Conservation (phyloP, 2,888 invertebrate genomes). For the Machimus rusticus region DNA sequence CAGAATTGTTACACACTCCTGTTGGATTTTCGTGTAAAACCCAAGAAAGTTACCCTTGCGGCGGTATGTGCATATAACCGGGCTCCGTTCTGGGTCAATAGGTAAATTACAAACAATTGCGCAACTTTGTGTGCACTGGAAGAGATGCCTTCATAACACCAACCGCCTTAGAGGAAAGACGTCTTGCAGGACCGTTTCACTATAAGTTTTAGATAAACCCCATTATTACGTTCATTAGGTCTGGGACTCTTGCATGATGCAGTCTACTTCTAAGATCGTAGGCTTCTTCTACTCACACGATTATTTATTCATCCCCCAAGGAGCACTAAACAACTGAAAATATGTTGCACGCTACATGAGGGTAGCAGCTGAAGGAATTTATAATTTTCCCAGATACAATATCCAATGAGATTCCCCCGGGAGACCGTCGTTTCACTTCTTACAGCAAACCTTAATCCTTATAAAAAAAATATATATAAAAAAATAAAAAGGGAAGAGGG, state of each 20-base stretch:
- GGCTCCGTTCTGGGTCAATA: not conserved
- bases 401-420: not conserved
- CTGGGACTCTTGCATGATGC: not conserved
- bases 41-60: not conserved
- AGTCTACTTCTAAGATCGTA: not conserved
- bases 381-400: not conserved
- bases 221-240: not conserved
- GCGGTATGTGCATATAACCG: not conserved
- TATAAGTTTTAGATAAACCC: not conserved
- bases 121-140: not conserved
- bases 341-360: not conserved
- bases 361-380: not conserved
- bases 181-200: not conserved
- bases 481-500: not conserved
- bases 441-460: not conserved
- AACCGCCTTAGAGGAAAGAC: not conserved
- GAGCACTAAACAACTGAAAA: not conserved
- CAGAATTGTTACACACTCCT: not conserved
- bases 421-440: not conserved
- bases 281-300: not conserved
- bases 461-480: not conserved
- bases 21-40: not conserved
- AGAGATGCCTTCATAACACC: not conserved
- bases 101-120: not conserved
- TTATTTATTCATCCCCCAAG: not conserved